Conservation (phyloP, 2,888 invertebrate genomes). For the Caenorhabditis wallacei region DNA sequence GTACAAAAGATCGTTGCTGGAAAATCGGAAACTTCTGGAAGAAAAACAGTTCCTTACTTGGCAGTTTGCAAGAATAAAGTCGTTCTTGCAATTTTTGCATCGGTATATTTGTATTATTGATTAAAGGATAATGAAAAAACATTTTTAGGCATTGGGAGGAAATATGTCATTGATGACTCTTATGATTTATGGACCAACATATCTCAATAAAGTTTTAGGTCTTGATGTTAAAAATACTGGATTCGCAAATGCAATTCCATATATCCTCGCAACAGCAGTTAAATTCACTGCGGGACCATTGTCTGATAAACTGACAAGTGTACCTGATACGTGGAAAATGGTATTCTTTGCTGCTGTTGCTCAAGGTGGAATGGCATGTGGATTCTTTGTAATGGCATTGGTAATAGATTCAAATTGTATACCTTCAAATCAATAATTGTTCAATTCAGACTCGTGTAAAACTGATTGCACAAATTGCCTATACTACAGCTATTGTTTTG, state of each 20-base stretch:
- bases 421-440: not conserved
- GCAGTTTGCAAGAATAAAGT: conserved; percentile 61
- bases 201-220: conserved; percentile 55
- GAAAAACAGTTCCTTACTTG: conserved; percentile 57
- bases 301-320: conserved; percentile 60
- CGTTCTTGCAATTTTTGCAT: conserved; percentile 48
- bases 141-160: conserved; percentile 52
- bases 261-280: conserved; percentile 38
- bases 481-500: conserved; percentile 73
- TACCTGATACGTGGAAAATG: conserved; percentile 58
- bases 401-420: conserved; percentile 4
- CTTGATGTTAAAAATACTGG: conserved; percentile 63
- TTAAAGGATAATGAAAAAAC: too few species aligned
- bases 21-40: conserved; percentile 19
- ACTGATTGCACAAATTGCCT: conserved; percentile 72
- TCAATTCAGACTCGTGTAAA: conserved; percentile 58
- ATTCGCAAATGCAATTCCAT: conserved; percentile 58
- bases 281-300: conserved; percentile 63
- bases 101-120: too few species aligned
- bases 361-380: conserved; percentile 54
- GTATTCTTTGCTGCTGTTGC: conserved; percentile 63
- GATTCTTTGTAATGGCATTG: conserved; percentile 63
- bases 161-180: conserved; percentile 59
- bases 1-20: conserved; percentile 53
- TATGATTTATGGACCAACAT: conserved; percentile 61